These are phyloP conservation scores for Drosophila nikananu DNA, from an alignment of 1,140 invertebrate species.

Conservation along the genomic window DNA sequence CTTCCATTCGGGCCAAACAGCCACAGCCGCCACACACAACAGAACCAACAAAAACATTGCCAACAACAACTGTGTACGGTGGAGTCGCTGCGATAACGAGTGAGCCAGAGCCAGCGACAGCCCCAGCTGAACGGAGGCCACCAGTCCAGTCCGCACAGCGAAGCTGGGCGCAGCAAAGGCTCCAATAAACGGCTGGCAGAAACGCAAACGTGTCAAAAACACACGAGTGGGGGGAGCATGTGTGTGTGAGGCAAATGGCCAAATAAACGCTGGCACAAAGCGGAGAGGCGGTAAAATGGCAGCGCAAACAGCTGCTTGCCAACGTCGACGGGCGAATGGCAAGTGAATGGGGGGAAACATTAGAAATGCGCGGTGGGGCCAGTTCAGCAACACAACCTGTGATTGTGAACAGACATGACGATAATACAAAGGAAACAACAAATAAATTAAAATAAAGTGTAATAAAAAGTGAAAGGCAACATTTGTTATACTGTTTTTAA, in stretches of 20 bases:
- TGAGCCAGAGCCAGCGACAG: slow-evolving; percentile 21
- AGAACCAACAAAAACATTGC: slow-evolving; percentile 20
- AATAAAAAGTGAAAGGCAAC: not conserved
- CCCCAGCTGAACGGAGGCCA: slow-evolving; percentile 26
- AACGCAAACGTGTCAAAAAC: slow-evolving; percentile 75
- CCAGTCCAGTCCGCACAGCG: slow-evolving; percentile 35
- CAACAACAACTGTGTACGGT: slow-evolving; percentile 5
- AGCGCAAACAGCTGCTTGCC: slow-evolving; percentile 47
- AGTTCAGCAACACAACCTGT: not conserved
- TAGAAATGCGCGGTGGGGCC: slow-evolving; percentile 21
- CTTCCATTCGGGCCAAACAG: slow-evolving; percentile 62
- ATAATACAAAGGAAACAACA: not conserved
- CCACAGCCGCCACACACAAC: slow-evolving; percentile 25
- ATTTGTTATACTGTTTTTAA: too few species aligned
- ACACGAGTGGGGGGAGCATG: slow-evolving; percentile 19
- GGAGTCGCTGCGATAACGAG: slow-evolving; percentile 40
- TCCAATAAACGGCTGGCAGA: slow-evolving; percentile 44
- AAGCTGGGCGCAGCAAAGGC: slow-evolving; percentile 25
- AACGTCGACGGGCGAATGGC: slow-evolving; percentile 27
- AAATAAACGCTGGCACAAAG: slow-evolving; percentile 34
- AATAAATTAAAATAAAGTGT: not conserved
- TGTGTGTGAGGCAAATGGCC: slow-evolving; percentile 29
- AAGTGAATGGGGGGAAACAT: slow-evolving; percentile 19
- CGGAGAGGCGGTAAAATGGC: slow-evolving; percentile 24
- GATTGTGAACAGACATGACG: not conserved